These are phyloP conservation scores for Athrips mouffetella DNA, from an alignment of 2,888 invertebrate genomes.

Conservation along the genomic window DNA sequence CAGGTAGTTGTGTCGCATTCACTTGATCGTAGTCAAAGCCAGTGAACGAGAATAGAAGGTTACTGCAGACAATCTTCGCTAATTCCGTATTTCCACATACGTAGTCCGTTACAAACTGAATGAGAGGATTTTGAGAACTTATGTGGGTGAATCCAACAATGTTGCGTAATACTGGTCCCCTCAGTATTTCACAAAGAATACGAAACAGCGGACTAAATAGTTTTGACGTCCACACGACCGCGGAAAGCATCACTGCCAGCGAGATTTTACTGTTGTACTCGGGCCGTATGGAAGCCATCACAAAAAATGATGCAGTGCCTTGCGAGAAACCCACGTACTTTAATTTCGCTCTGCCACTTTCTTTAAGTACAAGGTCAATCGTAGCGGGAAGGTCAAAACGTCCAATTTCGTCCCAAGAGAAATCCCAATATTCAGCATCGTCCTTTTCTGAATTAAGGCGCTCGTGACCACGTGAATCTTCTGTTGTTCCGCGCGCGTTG, in stretches of 20 bases:
- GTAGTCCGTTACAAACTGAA: not conserved
- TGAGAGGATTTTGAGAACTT: not conserved
- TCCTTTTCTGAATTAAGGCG: conserved; percentile 40
- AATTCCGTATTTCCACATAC: not conserved
- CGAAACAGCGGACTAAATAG: conserved; percentile 53
- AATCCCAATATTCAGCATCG: conserved; percentile 79
- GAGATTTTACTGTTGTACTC: conserved; percentile 77
- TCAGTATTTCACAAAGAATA: no score
- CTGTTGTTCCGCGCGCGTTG: conserved; percentile 84
- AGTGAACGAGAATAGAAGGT: conserved; percentile 76
- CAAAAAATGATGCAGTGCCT: conserved; percentile 80
- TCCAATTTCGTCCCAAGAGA: conserved; percentile 90
- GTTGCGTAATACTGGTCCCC: not conserved
- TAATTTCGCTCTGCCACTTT: conserved; percentile 67
- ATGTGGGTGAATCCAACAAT: not conserved
- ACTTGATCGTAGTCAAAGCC: conserved; percentile 78
- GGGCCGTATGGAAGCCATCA: conserved; percentile 71
- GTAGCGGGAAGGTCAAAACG: conserved; percentile 86
- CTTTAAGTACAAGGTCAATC: conserved; percentile 82
- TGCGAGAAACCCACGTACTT: conserved; percentile 85
- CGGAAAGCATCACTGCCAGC: conserved; percentile 75
- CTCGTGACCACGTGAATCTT: conserved; percentile 77
- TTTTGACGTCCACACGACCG: conserved; percentile 74
- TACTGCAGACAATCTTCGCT: conserved; percentile 71
- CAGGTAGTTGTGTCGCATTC: conserved; percentile 77